Base-by-base conservation (phyloP, 2,113 vertebrate genomes). In the Toxotes jaculatrix region DNA sequence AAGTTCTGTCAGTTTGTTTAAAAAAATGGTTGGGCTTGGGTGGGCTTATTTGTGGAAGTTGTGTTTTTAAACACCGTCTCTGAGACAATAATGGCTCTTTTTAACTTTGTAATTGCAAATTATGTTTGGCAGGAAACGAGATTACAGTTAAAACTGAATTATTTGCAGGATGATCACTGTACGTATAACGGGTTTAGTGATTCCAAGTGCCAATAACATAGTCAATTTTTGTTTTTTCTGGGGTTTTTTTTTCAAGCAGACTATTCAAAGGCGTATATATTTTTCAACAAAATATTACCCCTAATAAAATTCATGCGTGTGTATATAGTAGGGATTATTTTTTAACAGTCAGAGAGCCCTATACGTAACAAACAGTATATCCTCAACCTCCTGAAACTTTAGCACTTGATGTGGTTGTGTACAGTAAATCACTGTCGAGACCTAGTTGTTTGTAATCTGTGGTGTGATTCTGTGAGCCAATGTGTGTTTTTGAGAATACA, bases 381-480 rank as follows among this genome's bases (percentile, higher is more conserved):
- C 89, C 92, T 91, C 91, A 90, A 86, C 61, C 88, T 88, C 89
- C 86, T 76, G 67, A 87, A 92, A 92, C 90, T 89, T 81, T 91
- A 94, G 92, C 92, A 94, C 93, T 93, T 95, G 86, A 87, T 94
- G 92, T 95, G 94, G 92, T 94, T 86, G 90, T 89, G 88, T 91
- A 91, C 93, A 93, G 90, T 94, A 93, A 94, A 90, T 93, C 91
- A 94, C 90, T 93, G 89, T 93, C 81, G 38, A 90, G 82, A 86
- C 91, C 83, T 89, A 84, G 89, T 88, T 88, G 84, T 93, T 88
- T 92, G 87, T 92, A 88, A 89, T 85, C 87, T 78, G 88, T 91
- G 88, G 89, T 87, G 88, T 92, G 90, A 84, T 80, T 89, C 77
- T 75, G 82, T 90, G 91, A 82, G 88, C 40, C 75, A 71, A 83